A percentile compares a stretch with the other conserved stretches of the same genome.
These are phyloP conservation scores for Hydriomena furcata DNA, from an alignment of 2,888 invertebrate genomes.

Conservation along the genomic window DNA sequence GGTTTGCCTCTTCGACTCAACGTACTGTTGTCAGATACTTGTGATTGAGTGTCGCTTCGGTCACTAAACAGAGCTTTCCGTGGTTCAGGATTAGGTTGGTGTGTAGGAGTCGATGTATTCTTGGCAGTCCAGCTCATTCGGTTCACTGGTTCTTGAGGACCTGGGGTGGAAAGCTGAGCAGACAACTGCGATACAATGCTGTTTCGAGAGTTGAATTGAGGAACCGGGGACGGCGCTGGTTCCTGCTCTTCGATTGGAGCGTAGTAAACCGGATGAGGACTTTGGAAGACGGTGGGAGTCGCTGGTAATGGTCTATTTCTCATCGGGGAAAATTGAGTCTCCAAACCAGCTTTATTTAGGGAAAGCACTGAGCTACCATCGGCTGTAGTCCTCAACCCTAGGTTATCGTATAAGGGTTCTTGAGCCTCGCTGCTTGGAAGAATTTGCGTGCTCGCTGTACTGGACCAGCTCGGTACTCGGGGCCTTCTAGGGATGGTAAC, in stretches of 20 bases:
- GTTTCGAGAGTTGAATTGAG: slow-evolving; percentile 73
- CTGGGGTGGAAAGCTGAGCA: slow-evolving; percentile 73
- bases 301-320: slow-evolving; percentile 86
- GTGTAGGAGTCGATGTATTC: slow-evolving; percentile 65
- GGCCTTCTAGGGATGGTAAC: slow-evolving; percentile 94
- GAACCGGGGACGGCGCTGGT: slow-evolving; percentile 77
- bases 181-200: slow-evolving; percentile 78
- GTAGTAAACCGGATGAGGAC: slow-evolving; percentile 73
- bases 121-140: slow-evolving; percentile 81
- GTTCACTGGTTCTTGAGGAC: slow-evolving; percentile 77
- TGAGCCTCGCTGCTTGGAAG: slow-evolving; percentile 79
- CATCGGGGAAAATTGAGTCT: slow-evolving; percentile 82
- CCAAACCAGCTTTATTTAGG: slow-evolving; percentile 87
- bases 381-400: slow-evolving; percentile 92
- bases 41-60: slow-evolving; percentile 63
- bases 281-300: slow-evolving; percentile 79
- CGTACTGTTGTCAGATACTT: slow-evolving; percentile 65
- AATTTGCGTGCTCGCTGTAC: slow-evolving; percentile 84
- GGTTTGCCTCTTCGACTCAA: slow-evolving; percentile 77
- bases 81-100: slow-evolving; percentile 63
- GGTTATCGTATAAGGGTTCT: slow-evolving; percentile 93
- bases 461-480: slow-evolving; percentile 91
- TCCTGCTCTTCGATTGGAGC: slow-evolving; percentile 82
- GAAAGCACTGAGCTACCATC: slow-evolving; percentile 93
- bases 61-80: slow-evolving; percentile 69